Base-by-base conservation (phyloP, 2,888 invertebrate genomes). In the Entomobrya multifasciata region DNA sequence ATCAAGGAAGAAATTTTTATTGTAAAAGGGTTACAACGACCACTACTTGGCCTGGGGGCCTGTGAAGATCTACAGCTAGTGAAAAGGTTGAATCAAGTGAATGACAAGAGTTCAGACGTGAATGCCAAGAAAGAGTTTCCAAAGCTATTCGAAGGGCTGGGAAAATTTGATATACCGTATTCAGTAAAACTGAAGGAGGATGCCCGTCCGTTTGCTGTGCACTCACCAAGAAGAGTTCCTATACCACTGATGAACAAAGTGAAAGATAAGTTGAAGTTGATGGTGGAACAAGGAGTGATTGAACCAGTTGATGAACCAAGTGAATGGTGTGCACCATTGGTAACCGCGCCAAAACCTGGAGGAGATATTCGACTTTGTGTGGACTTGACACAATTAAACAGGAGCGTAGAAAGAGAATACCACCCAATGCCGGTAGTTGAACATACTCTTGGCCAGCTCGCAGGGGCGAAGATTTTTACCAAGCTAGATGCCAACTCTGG, bases 211-310 rank as follows among this genome's bases (percentile, higher is more conserved):
- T 91, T 86, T 87, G 90, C 91, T 6, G 77, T 91, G 20, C 87
- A 90, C 11, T 84, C 91, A 11, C 92, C 92, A 11, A 88, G 92
- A 76, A 78, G 92, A 36, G 90, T 92, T 11, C 91, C 92, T 5
- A 70, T 92, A 25, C 92, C 92, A 0, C 70, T 92, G 20, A 62
- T 91, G 72, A 70, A 89, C 15, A 90, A 91, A 80, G 20, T 81
- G 4, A 67, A 70, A 36, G n/a, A 52, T 1, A 4, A 70, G 17
- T 17, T 81, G 13, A 44, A 70, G 0, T 1, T 8, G 17, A 55
- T 81, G 70, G 41, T 30, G 0, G 10, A 0, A 11, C 8, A 25
- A 0, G 70, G 57, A 36, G 70, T 81, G 0, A 70, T 70, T 1
- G 55, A 67, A n/a, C 10, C 15, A 41, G 70, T 81, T 1, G 67